Conservation (phyloP, 2,113 vertebrate genomes). For the Lepisosteus oculatus region DNA sequence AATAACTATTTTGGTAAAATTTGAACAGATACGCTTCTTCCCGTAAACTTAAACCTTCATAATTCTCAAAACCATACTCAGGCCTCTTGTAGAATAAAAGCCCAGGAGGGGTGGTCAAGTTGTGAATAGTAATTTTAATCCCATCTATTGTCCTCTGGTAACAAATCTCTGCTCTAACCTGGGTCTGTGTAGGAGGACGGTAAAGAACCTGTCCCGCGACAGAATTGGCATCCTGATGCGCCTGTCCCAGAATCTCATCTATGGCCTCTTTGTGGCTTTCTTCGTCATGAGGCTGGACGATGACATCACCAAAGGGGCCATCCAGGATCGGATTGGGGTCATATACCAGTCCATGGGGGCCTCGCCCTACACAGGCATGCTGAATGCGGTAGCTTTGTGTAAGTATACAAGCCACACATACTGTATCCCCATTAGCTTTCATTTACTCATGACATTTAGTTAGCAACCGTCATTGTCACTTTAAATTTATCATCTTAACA, state of each 20-base stretch:
- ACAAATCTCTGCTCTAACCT: background rate
- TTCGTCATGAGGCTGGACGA: slow-evolving; percentile 74
- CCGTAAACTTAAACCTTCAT: too few species aligned
- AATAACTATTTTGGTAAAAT: too few species aligned
- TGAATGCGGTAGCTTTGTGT: slow-evolving; percentile 90
- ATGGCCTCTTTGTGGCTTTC: slow-evolving; percentile 81
- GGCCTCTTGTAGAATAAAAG: too few species aligned
- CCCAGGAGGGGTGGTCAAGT: too few species aligned
- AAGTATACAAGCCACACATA: slow-evolving; percentile 54
- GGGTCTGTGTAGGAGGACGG: slow-evolving; percentile 67
- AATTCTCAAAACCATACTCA: too few species aligned
- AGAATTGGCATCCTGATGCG: slow-evolving; percentile 84
- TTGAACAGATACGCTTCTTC: too few species aligned
- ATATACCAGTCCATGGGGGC: slow-evolving; percentile 85
- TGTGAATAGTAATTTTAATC: background rate
- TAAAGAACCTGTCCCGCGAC: slow-evolving; percentile 80
- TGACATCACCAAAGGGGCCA: slow-evolving; percentile 74
- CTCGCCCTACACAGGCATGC: slow-evolving; percentile 87
- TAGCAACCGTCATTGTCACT: too few species aligned
- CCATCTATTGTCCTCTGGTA: background rate
- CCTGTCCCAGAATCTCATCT: slow-evolving; percentile 86
- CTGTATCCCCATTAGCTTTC: too few species aligned
- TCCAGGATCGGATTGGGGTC: slow-evolving; percentile 88
- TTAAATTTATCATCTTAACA: too few species aligned
- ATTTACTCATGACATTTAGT: too few species aligned